A percentile compares a stretch with the other conserved stretches of the same genome.
phyloP scores from a whole-genome alignment of 2,888 invertebrate genomes.

The Caradrina kadenii region DNA sequence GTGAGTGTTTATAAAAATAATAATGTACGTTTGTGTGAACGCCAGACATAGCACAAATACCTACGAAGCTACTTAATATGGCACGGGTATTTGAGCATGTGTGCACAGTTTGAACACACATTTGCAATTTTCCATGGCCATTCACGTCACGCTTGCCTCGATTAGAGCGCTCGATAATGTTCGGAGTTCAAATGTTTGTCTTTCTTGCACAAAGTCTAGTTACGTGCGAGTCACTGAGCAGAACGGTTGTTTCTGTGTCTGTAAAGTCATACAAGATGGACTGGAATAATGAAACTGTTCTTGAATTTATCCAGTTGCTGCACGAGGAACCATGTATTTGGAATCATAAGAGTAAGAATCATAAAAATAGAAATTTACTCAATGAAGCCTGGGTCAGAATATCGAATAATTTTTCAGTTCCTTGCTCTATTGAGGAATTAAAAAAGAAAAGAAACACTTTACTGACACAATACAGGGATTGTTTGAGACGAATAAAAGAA shows the following conservation, averaged over 20 bases:
- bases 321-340: slow-evolving; percentile 50
- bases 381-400: slow-evolving; percentile 48
- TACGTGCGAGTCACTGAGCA: slow-evolving; percentile 4
- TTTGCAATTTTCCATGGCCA: not conserved
- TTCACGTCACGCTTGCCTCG: slow-evolving; percentile 1
- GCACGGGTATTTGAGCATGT: slow-evolving; percentile 7
- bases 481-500: slow-evolving; percentile 42
- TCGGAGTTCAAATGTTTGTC: slow-evolving; percentile 11
- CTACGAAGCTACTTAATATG: not conserved
- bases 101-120: slow-evolving; percentile 13
- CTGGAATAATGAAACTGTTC: slow-evolving; percentile 34
- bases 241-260: slow-evolving; percentile 1
- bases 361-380: slow-evolving; percentile 25
- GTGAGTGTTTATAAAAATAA: not conserved
- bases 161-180: slow-evolving; percentile 3
- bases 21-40: not conserved
- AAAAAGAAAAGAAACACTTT: slow-evolving; percentile 57
- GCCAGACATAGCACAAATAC: slow-evolving; percentile 13
- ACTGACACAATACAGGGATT: slow-evolving; percentile 52
- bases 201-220: slow-evolving; percentile 18
- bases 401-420: slow-evolving; percentile 31
- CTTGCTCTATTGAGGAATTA: slow-evolving; percentile 46
- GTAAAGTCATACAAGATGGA: slow-evolving; percentile 22
- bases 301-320: slow-evolving; percentile 45
- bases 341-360: slow-evolving; percentile 39